Conservation (phyloP, 1,140 invertebrate species). For the Chymomyza costata region DNA sequence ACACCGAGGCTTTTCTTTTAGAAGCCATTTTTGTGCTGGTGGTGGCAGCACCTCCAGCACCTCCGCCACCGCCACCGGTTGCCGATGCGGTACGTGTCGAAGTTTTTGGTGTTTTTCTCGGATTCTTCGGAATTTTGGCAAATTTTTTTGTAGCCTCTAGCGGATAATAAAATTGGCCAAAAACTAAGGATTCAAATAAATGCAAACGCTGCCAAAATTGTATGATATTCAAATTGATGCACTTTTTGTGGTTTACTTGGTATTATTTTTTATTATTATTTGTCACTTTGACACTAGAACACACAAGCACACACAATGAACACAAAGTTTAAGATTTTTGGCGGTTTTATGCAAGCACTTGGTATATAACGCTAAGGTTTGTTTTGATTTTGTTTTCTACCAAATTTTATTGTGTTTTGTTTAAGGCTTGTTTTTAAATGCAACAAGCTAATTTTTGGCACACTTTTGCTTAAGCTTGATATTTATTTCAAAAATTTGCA, state of each 20-base stretch:
- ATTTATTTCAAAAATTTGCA: no score
- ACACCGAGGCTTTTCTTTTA: constrained; percentile 75
- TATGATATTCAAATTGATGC: constrained; percentile 54
- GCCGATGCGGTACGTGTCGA: constrained; percentile 75
- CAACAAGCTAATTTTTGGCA: constrained; percentile 40
- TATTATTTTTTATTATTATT: constrained; percentile 10
- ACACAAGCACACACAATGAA: no score
- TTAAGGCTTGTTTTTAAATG: constrained; percentile 10
- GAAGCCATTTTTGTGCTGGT: constrained; percentile 75
- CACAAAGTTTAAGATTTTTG: constrained; percentile 23
- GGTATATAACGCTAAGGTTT: constrained; percentile 3
- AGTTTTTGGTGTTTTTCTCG: constrained; percentile 75
- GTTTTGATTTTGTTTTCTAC: constrained; percentile 11
- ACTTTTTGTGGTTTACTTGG: constrained; percentile 15
- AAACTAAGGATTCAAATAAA: constrained; percentile 51
- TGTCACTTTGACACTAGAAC: constrained; percentile 51
- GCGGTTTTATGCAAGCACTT: constrained; percentile 32
- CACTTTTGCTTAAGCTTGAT: no score
- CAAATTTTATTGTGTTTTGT: no score
- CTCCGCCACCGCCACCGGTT: constrained; percentile 73
- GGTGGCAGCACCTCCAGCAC: constrained; percentile 70
- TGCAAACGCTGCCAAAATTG: constrained; percentile 62
- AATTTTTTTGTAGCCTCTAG: constrained; percentile 57
- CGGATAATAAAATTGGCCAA: constrained; percentile 49
- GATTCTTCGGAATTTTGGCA: constrained; percentile 75